Conservation (phyloP, 1,140 invertebrate genomes). For the Lucilia cuprina region DNA sequence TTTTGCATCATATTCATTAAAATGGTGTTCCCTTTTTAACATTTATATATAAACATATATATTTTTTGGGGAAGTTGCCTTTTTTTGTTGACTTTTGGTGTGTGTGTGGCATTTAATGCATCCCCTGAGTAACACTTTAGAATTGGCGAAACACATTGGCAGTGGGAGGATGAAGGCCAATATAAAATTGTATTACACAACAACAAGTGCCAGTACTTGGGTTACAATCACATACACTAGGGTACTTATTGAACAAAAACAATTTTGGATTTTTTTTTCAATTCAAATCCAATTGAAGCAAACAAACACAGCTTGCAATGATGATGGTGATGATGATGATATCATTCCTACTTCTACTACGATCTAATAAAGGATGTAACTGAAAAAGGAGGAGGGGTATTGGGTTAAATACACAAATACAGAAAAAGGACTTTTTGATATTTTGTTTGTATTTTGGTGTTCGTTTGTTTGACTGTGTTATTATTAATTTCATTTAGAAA, state of each 20-base stretch:
- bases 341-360: background rate
- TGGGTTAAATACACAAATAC: background rate
- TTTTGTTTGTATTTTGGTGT: background rate
- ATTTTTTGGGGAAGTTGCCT: background rate
- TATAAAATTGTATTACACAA: background rate
- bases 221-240: too few relatives aligned
- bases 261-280: background rate
- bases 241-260: background rate
- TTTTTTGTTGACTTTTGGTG: background rate
- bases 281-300: background rate
- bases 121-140: background rate
- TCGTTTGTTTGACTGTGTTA: background rate
- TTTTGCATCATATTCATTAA: background rate
- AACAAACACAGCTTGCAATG: slow-evolving; percentile 5
- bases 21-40: background rate
- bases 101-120: background rate
- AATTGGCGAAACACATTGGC: background rate
- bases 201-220: background rate
- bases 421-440: background rate
- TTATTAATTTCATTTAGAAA: slow-evolving; percentile 18
- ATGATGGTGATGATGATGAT: background rate
- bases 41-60: too few relatives aligned
- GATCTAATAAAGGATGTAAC: background rate
- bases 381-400: background rate
- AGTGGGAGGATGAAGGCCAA: background rate